A percentile compares a stretch with the other conserved stretches of the same genome.
Conservation (phyloP, 2,888 invertebrate species). For the Tetragonisca angustula region DNA sequence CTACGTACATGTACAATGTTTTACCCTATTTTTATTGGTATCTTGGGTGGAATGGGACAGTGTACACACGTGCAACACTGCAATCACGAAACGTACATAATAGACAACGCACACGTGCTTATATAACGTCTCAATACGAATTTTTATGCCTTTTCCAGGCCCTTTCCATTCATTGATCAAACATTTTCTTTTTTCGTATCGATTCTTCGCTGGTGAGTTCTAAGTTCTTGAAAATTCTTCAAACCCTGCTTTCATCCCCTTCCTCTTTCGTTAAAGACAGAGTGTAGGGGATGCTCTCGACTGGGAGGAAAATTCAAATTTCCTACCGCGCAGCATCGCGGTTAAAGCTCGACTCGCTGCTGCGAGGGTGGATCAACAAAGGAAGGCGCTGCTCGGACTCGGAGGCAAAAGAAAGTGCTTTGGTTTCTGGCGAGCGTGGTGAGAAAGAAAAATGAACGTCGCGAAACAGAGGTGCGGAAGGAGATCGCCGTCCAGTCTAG, state of each 20-base stretch:
- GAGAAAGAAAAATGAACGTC: conserved; percentile 50
- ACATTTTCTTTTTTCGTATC: background rate
- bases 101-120: background rate
- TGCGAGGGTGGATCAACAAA: background rate
- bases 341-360: no score
- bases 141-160: background rate
- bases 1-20: background rate
- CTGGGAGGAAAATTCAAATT: background rate
- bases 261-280: background rate
- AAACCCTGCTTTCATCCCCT: no score
- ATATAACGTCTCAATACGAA: background rate
- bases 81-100: background rate
- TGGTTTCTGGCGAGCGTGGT: conserved; percentile 23
- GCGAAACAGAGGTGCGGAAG: conserved; percentile 50
- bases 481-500: conserved; percentile 58
- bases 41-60: background rate
- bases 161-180: no score
- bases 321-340: background rate
- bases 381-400: no score
- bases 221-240: background rate
- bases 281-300: background rate
- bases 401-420: conserved; percentile 24
- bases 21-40: background rate
- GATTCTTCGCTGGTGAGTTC: background rate
- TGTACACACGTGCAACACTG: background rate